These are phyloP conservation scores for Chiridota heheva DNA, from an alignment of 35 echinoderm and acorn worm genomes.

Conservation along the genomic window DNA sequence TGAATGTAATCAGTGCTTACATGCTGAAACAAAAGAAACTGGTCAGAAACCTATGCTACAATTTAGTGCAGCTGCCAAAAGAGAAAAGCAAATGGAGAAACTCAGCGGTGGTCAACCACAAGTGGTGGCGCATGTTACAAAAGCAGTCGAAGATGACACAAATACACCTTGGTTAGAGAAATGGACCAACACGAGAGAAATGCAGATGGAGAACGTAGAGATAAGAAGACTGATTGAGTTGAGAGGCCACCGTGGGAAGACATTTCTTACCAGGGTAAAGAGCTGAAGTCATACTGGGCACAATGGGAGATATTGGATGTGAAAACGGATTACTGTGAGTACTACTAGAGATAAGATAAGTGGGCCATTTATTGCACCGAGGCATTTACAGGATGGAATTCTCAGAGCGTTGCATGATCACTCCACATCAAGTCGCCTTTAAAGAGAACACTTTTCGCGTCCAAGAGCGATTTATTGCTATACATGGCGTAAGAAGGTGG, in stretches of 20 bases:
- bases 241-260: background rate
- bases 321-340: conserved; percentile 37
- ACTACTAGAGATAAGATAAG: too few species aligned
- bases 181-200: background rate
- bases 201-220: conserved; percentile 19
- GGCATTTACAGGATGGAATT: background rate
- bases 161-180: conserved; percentile 14
- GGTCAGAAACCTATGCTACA: background rate
- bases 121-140: background rate
- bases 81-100: background rate
- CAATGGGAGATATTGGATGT: conserved; percentile 16
- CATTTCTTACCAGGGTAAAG: background rate
- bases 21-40: background rate
- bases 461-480: conserved; percentile 43
- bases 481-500: conserved; percentile 44
- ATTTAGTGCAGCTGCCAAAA: background rate
- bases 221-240: background rate
- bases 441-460: conserved; percentile 38
- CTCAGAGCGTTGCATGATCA: conserved; percentile 28
- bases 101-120: background rate
- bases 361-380: conserved; percentile 36
- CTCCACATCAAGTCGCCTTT: conserved; percentile 41
- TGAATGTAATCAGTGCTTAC: background rate
- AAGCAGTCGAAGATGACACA: background rate
- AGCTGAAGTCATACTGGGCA: background rate